Evolutionary conservation across 1,140 invertebrate species (phyloP).

Genomic region (Pygmarrhopalites habei): DNA sequence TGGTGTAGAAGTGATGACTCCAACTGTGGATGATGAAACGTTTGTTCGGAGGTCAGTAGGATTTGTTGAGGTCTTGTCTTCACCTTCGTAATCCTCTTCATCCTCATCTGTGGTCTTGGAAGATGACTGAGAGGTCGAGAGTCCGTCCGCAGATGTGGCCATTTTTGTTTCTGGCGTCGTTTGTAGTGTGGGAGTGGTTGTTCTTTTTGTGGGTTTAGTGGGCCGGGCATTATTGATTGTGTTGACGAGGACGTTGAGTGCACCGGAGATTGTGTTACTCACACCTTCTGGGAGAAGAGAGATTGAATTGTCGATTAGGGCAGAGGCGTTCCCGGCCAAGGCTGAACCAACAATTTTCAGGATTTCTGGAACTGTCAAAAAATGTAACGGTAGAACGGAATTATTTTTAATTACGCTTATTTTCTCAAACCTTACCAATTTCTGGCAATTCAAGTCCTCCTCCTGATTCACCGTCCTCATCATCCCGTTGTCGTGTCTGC

Average conservation of each 20-base stretch:
- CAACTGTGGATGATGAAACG: not conserved
- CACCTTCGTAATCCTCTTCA: not conserved
- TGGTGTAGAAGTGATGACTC: not conserved
- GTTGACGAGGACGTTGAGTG: not conserved
- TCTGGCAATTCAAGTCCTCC: no score
- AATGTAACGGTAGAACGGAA: no score
- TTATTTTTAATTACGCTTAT: no score
- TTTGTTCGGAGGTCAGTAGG: not conserved
- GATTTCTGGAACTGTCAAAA: no score
- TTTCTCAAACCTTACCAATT: no score
- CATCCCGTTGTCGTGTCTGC: no score
- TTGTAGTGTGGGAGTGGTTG: no score
- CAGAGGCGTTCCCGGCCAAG: not conserved
- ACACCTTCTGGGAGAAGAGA: not conserved
- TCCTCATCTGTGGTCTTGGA: not conserved
- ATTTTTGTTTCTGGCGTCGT: not conserved
- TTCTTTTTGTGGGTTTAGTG: not conserved
- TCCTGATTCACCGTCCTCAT: no score
- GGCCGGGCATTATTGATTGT: not conserved
- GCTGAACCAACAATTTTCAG: not conserved
- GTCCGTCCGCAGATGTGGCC: not conserved
- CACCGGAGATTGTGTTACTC: not conserved
- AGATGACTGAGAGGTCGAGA: no score
- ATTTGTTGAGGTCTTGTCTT: no score
- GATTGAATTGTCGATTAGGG: not conserved